A percentile compares a stretch with the other conserved stretches of the same genome.
These are phyloP conservation scores for Tupaia tana DNA, from an alignment of 2,113 vertebrate species.

Conservation along the genomic window DNA sequence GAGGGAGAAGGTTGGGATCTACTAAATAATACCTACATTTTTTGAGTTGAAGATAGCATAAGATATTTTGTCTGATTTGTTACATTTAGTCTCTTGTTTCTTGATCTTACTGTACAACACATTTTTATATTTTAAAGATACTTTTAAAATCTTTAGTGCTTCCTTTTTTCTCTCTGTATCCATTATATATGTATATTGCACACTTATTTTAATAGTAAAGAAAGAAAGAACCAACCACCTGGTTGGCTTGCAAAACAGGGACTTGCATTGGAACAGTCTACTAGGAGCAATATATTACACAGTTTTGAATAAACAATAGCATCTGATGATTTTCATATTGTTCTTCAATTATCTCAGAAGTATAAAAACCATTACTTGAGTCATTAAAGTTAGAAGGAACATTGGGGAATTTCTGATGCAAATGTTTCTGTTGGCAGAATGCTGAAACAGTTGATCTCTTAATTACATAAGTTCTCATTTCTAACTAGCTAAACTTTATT, in stretches of 20 bases:
- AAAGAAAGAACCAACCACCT: neutral
- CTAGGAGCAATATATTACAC: conserved; percentile 57
- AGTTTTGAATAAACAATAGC: conserved; percentile 68
- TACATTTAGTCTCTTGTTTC: neutral
- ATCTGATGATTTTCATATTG: conserved; percentile 68
- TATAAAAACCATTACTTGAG: conserved; percentile 73
- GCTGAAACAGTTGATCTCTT: conserved; percentile 60
- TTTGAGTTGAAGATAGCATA: neutral
- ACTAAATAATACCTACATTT: neutral
- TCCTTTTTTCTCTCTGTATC: neutral
- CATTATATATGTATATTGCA: neutral
- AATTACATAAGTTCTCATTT: conserved; percentile 73
- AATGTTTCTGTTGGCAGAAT: conserved; percentile 70
- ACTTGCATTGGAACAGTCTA: conserved; percentile 57
- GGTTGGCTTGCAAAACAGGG: conserved; percentile 37
- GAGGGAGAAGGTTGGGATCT: neutral
- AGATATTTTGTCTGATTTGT: neutral
- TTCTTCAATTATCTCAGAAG: conserved; percentile 75
- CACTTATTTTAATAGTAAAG: neutral
- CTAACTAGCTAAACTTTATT: conserved; percentile 73
- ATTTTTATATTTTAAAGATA: neutral
- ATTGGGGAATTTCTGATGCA: conserved; percentile 69
- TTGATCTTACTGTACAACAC: neutral
- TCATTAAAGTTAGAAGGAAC: conserved; percentile 78
- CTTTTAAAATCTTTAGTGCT: neutral